Percentiles rank a stretch among this genome's conserved stretches.
Evolutionary conservation across 2,888 invertebrate species (phyloP).

Genomic region (Linnaemya tessellans): DNA sequence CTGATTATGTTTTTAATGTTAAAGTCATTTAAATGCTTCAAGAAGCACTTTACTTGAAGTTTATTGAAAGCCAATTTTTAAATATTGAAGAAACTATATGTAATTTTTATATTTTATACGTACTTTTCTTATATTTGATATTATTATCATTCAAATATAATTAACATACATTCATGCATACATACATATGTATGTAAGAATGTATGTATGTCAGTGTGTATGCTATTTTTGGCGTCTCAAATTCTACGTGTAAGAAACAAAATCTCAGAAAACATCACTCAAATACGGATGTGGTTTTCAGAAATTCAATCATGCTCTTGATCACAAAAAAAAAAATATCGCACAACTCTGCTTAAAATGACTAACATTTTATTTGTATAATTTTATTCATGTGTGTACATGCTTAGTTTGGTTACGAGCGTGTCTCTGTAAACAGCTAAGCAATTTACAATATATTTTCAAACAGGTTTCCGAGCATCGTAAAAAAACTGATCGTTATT

Average conservation of each 20-base stretch:
- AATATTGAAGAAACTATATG: no score
- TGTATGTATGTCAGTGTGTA: neutral
- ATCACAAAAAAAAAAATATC: conserved; percentile 4
- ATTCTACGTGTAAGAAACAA: neutral
- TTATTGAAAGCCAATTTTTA: no score
- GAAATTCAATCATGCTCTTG: conserved; percentile 55
- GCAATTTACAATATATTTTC: conserved; percentile 18
- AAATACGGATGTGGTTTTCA: conserved; percentile 57
- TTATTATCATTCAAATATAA: no score
- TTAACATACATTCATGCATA: neutral
- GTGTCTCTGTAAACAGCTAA: conserved; percentile 38
- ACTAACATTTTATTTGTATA: conserved; percentile 39
- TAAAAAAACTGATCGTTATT: conserved; percentile 28
- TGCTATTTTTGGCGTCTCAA: neutral
- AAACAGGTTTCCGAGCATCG: conserved; percentile 44
- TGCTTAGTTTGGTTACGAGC: neutral
- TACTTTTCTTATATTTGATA: no score
- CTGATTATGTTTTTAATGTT: no score
- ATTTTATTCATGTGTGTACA: conserved; percentile 13
- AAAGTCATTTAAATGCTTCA: no score
- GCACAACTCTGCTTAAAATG: conserved; percentile 13
- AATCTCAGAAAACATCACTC: conserved; percentile 27
- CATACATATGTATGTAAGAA: neutral
- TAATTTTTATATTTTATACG: no score
- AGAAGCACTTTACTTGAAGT: no score